Conservation (phyloP, 2,113 vertebrate genomes). For the Andinoacara biseriatus region DNA sequence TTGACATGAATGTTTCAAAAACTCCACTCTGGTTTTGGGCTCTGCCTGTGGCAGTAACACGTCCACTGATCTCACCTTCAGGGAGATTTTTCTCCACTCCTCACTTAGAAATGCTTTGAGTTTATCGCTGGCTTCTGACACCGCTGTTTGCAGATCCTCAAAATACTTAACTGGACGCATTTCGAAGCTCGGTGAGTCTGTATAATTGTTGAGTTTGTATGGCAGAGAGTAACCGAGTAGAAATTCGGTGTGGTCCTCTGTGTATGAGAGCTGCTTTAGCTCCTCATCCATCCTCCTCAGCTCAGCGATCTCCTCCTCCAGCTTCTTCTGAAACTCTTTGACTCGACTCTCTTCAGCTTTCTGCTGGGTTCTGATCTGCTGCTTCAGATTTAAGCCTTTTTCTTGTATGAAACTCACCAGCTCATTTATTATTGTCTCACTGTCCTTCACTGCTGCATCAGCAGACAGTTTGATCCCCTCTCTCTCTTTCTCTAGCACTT, state of each 20-base stretch:
- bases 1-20: neutral
- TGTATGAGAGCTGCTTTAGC: accelerated
- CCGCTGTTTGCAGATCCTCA: neutral
- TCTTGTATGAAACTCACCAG: neutral
- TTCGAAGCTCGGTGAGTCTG: neutral
- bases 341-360: neutral
- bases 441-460: neutral
- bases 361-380: neutral
- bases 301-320: neutral
- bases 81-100: neutral
- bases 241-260: neutral
- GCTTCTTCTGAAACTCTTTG: neutral
- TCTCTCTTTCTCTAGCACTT: accelerated
- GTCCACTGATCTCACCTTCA: neutral
- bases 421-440: neutral
- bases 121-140: neutral
- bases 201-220: neutral
- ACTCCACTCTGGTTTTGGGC: neutral
- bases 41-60: neutral
- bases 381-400: accelerated
- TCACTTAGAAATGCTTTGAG: neutral
- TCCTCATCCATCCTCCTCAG: neutral
- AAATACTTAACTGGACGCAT: neutral
- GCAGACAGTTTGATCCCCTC: neutral
- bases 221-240: neutral